Evolutionary conservation across 1,140 invertebrate species (phyloP), one percentile per base, ranked within the genome.

Genomic region (Yoshiicerus persimilis): DNA sequence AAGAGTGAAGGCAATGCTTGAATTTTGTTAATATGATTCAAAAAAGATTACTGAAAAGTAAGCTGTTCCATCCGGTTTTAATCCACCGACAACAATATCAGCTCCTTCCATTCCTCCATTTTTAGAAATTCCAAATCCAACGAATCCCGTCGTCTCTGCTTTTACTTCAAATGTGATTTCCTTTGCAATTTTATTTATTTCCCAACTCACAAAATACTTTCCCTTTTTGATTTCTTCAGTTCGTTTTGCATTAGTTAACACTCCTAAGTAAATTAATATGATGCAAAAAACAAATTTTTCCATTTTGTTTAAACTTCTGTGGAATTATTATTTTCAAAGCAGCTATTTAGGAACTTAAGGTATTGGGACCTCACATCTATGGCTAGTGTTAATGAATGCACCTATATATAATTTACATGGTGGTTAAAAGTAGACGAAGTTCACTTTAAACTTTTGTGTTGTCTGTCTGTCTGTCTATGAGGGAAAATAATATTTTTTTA

Each of bases 31-130:
- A n/a, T 84, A 20, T 10, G 9, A 30, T 64, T 66, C 8, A n/a
- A n/a, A n/a, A n/a, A n/a, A n/a, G n/a, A 23, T 86, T 83, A 88
- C 88, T 13, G 85, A 34, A 66, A 86, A 86, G 47, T 88, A 88
- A 25, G 36, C n/a, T 2, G 30, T 86, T 41, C 88, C 88, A 36
- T 75, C 30, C 0, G 20, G n/a, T 27, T 86, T n/a, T 2, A 89
- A 77, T 11, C 88, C 88, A 0, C 77, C 86, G 0, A 89, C 75
- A 11, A 89, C 11, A 23, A 87, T 84, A 27, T 89, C 88, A 4
- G 88, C 56, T 0, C 32, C 13, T 16, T 4, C 16, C 88, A 89
- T 89, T 25, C 56, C 13, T 5, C 88, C 88, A 87, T 87, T 38
- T 56, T 20, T 32, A 16, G 75, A 70, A 34, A 89, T 9, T 23